Evolutionary conservation across 2,888 invertebrate genomes (phyloP).

Genomic region (Lordiphosa fenestrarum): DNA sequence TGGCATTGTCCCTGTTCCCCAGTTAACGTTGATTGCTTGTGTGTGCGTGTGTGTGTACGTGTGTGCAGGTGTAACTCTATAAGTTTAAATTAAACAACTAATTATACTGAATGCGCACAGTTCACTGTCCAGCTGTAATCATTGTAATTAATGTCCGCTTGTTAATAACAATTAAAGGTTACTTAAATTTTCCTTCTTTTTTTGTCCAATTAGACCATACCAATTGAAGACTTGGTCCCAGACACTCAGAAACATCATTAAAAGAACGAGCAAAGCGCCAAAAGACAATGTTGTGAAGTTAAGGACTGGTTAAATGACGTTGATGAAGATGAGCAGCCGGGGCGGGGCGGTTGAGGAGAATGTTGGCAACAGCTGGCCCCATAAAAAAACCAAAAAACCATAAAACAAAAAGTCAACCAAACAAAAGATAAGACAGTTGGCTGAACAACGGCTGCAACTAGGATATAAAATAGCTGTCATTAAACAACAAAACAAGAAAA

Average conservation of each 20-base stretch:
- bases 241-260: slow-evolving; percentile 51
- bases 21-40: slow-evolving; percentile 62
- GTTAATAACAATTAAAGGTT: slow-evolving; percentile 69
- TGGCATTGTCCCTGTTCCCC: slow-evolving; percentile 31
- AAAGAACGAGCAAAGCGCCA: slow-evolving; percentile 33
- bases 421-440: slow-evolving; percentile 2
- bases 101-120: slow-evolving; percentile 55
- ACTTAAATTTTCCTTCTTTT: slow-evolving; percentile 14
- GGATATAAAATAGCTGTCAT: background rate
- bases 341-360: slow-evolving; percentile 10
- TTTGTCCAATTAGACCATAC: slow-evolving; percentile 62
- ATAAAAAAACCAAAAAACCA: slow-evolving; percentile 54
- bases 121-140: slow-evolving; percentile 45
- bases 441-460: slow-evolving; percentile 8
- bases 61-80: slow-evolving; percentile 43
- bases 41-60: slow-evolving; percentile 23
- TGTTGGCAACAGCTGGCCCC: slow-evolving; percentile 14
- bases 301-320: slow-evolving; percentile 1
- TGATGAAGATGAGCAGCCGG: background rate
- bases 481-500: too few relatives aligned
- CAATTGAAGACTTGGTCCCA: slow-evolving; percentile 64
- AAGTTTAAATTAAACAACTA: slow-evolving; percentile 74
- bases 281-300: slow-evolving; percentile 28
- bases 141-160: slow-evolving; percentile 67
- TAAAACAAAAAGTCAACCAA: slow-evolving; percentile 51